Evolutionary conservation across 2,888 invertebrate species (phyloP).

Genomic region (Troides aeacus): DNA sequence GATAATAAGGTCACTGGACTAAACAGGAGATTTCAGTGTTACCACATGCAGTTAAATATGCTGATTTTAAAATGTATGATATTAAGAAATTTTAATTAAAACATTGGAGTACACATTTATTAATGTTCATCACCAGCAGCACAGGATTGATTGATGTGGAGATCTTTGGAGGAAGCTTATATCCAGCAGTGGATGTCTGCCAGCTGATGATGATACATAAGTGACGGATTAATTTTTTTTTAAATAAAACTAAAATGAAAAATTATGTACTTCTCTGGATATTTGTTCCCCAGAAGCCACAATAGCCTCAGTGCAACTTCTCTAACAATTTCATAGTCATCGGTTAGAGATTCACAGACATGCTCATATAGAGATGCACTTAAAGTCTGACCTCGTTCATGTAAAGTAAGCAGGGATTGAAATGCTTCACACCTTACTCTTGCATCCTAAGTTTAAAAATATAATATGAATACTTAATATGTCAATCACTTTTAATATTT

Average conservation of each 20-base stretch:
- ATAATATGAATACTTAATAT: not conserved
- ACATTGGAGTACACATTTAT: too few species aligned
- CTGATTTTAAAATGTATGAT: too few species aligned
- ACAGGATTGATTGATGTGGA: too few species aligned
- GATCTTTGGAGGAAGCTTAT: too few species aligned
- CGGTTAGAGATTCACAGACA: constrained; percentile 88
- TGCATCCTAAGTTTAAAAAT: constrained; percentile 83
- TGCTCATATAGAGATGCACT: constrained; percentile 82
- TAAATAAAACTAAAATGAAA: not conserved
- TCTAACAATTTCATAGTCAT: constrained; percentile 96
- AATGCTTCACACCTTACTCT: constrained; percentile 94
- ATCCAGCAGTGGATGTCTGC: too few species aligned
- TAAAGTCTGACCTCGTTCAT: constrained; percentile 90
- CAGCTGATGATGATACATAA: too few species aligned
- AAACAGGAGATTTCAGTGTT: too few species aligned
- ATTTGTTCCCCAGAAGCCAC: constrained; percentile 91
- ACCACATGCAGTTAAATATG: too few species aligned
- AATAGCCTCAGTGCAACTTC: constrained; percentile 91
- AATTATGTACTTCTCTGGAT: constrained; percentile 88
- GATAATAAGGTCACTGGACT: too few species aligned
- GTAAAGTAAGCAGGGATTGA: constrained; percentile 89
- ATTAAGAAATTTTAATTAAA: too few species aligned
- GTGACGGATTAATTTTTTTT: not conserved
- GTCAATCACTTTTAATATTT: not conserved
- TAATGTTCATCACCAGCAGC: too few species aligned